Percentiles rank a stretch among this genome's conserved stretches.
These are phyloP conservation scores for Microcebus jonahi DNA, from an alignment of 2,113 vertebrate species.

Conservation along the genomic window DNA sequence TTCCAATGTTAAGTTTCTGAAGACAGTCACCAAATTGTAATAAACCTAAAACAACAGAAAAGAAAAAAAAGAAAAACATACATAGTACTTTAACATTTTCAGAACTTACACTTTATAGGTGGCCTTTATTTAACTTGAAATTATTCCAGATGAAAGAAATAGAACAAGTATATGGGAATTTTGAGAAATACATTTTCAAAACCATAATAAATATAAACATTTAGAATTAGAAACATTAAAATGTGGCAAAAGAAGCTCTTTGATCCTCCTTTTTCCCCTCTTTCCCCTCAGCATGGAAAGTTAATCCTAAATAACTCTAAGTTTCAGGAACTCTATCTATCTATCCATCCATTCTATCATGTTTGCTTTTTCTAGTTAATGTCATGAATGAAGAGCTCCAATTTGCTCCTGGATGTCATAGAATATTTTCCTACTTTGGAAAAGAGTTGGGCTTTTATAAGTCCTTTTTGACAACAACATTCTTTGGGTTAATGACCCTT, in stretches of 20 bases:
- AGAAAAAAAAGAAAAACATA: not conserved
- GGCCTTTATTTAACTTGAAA: not conserved
- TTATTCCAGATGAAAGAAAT: not conserved
- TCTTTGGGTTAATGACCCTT: conserved; percentile 7
- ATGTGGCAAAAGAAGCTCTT: not conserved
- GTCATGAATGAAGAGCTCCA: not conserved
- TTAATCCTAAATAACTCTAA: not conserved
- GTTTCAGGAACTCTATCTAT: not conserved
- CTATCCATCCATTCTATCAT: not conserved
- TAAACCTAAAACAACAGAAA: not conserved
- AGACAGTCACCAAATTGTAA: not conserved
- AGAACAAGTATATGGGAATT: not conserved
- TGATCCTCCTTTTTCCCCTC: not conserved
- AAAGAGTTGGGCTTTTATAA: not conserved
- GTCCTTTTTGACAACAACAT: not conserved
- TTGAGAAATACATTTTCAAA: not conserved
- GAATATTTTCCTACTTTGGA: not conserved
- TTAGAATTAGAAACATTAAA: not conserved
- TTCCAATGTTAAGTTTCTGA: not conserved
- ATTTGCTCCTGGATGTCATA: not conserved
- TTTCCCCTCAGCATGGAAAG: not conserved
- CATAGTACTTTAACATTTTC: not conserved
- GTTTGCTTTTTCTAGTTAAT: not conserved
- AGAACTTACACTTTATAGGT: not conserved
- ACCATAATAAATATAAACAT: not conserved